phyloP scores from a whole-genome alignment of 53 echinoderm and acorn worm genomes.

The Paracentrotus lividus region DNA sequence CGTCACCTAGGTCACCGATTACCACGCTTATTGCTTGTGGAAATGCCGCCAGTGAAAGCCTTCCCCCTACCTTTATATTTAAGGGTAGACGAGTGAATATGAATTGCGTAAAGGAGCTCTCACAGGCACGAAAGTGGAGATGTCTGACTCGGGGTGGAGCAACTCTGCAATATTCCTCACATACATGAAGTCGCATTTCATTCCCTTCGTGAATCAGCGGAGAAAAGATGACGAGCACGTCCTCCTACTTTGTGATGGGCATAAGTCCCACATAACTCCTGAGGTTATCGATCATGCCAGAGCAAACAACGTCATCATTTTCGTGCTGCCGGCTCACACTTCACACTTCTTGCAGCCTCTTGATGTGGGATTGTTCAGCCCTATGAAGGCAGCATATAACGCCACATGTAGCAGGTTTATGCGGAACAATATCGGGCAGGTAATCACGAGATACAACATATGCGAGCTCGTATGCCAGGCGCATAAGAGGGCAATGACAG shows the following conservation, averaged over 20 bases:
- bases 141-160: constrained; percentile 27
- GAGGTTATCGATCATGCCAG: constrained; percentile 14
- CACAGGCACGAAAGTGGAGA: constrained; percentile 1
- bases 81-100: constrained; percentile 2
- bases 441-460: constrained; percentile 1
- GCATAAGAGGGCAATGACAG: constrained; percentile 15
- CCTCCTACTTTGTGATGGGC: constrained; percentile 47
- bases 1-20: constrained; percentile 21
- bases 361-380: background rate
- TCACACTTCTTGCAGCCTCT: constrained; percentile 53
- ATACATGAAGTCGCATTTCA: constrained; percentile 28
- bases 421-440: background rate
- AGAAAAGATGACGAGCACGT: background rate
- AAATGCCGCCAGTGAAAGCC: constrained; percentile 39
- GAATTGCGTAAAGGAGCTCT: background rate
- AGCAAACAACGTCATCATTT: too few species aligned
- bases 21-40: constrained; percentile 61
- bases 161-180: background rate
- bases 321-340: constrained; percentile 45
- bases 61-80: constrained; percentile 14
- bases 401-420: background rate
- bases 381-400: constrained; percentile 7
- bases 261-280: constrained; percentile 40
- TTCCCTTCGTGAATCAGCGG: background rate
- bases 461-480: background rate